Conservation (phyloP, 2,113 vertebrate species). For the Odontophorus gujanensis region DNA sequence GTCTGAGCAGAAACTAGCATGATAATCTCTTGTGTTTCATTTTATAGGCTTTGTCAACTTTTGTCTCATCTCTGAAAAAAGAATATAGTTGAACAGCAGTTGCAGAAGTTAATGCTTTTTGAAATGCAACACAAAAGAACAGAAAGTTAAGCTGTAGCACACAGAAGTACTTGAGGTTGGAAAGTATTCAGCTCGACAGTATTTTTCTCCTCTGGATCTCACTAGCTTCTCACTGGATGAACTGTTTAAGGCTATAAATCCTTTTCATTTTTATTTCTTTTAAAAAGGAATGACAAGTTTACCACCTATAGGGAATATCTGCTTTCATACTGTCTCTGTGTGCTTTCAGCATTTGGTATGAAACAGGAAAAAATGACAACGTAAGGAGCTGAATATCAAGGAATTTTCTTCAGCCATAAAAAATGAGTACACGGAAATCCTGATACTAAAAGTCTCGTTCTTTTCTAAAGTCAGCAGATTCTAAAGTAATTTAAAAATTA, state of each 20-base stretch:
- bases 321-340: background rate
- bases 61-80: background rate
- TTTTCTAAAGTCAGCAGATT: background rate
- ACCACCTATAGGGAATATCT: background rate
- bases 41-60: constrained; percentile 20
- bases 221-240: background rate
- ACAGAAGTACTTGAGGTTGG: background rate
- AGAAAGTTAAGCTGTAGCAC: background rate
- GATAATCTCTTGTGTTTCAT: rapidly evolving
- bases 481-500: background rate
- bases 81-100: background rate
- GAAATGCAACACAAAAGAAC: background rate
- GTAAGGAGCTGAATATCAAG: background rate
- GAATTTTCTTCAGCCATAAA: background rate
- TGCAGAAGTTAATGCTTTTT: background rate
- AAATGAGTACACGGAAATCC: rapidly evolving
- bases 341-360: background rate
- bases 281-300: background rate
- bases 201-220: background rate
- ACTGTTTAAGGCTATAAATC: background rate
- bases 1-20: background rate
- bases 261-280: background rate
- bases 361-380: background rate
- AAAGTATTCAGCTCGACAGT: background rate
- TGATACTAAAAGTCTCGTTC: background rate